Conservation (phyloP, 2,797 vertebrate species). For the Nyctalus aviator region DNA sequence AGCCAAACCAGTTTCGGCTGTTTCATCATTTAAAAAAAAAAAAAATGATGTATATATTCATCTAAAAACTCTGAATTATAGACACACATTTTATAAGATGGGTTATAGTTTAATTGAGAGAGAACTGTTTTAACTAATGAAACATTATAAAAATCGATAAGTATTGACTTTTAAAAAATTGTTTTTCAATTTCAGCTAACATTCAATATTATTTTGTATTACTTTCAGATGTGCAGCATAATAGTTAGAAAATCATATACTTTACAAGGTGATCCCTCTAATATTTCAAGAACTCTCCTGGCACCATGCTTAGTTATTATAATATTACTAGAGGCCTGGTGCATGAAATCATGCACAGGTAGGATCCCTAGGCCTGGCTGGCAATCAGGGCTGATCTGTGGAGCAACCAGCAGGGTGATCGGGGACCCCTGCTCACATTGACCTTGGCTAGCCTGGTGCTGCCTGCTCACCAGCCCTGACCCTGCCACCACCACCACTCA, state of each 20-base stretch:
- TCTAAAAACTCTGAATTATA: not conserved
- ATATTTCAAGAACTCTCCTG: not conserved
- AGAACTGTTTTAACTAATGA: not conserved
- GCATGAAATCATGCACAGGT: no score
- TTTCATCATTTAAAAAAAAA: no score
- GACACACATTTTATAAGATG: not conserved
- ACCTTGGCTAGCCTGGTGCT: no score
- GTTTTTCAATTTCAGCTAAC: not conserved
- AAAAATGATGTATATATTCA: not conserved
- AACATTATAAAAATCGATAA: not conserved
- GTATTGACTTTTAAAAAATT: not conserved
- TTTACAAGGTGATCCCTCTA: not conserved
- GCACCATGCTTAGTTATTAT: not conserved
- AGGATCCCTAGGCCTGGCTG: no score
- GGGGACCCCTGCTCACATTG: no score
- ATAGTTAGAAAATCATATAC: not conserved
- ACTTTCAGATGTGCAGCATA: not conserved
- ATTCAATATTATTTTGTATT: not conserved
- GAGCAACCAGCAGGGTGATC: no score
- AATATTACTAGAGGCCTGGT: not conserved
- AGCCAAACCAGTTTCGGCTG: no score
- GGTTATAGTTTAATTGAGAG: not conserved
- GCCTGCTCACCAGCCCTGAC: no score
- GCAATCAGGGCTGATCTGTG: no score
- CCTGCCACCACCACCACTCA: no score